These are phyloP conservation scores for Cryptocephalus moraei DNA, from an alignment of 2,888 invertebrate species.

Conservation along the genomic window DNA sequence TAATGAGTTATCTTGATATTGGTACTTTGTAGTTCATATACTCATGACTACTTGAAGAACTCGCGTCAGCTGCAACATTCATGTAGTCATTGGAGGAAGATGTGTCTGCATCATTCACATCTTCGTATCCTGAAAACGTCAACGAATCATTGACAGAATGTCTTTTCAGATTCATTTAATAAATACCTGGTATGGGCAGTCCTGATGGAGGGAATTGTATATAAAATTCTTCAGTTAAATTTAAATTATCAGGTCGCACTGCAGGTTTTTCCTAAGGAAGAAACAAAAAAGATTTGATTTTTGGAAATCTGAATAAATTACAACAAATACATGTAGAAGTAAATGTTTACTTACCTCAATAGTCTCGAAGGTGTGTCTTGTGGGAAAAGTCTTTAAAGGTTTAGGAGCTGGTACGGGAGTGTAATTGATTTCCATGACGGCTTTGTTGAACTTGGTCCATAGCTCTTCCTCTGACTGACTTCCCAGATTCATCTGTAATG, in stretches of 20 bases:
- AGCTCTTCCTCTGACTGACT: constrained; percentile 30
- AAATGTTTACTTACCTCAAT: constrained; percentile 28
- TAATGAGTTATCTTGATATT: constrained; percentile 10
- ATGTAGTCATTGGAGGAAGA: constrained; percentile 20
- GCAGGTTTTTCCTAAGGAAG: constrained; percentile 27
- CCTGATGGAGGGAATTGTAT: constrained; percentile 45
- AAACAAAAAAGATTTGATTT: constrained; percentile 1
- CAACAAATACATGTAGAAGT: neutral
- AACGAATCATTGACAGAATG: too few species aligned
- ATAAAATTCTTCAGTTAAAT: constrained; percentile 37
- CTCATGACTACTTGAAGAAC: constrained; percentile 20
- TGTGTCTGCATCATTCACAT: constrained; percentile 6
- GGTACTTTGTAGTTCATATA: constrained; percentile 30
- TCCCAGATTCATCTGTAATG: constrained; percentile 25
- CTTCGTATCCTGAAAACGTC: constrained; percentile 12
- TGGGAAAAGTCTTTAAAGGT: constrained; percentile 33
- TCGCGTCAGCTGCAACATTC: constrained; percentile 18
- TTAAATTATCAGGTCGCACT: constrained; percentile 23
- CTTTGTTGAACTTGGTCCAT: constrained; percentile 27
- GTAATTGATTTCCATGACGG: constrained; percentile 37
- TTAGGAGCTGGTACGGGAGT: constrained; percentile 44
- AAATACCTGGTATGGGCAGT: constrained; percentile 39
- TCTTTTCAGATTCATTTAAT: neutral
- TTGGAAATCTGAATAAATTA: too few species aligned
- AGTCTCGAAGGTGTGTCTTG: constrained; percentile 29